Percentiles rank a stretch among this genome's conserved stretches.
Conservation (phyloP, 2,888 invertebrate genomes). For the Meiosimyza platycephala region DNA sequence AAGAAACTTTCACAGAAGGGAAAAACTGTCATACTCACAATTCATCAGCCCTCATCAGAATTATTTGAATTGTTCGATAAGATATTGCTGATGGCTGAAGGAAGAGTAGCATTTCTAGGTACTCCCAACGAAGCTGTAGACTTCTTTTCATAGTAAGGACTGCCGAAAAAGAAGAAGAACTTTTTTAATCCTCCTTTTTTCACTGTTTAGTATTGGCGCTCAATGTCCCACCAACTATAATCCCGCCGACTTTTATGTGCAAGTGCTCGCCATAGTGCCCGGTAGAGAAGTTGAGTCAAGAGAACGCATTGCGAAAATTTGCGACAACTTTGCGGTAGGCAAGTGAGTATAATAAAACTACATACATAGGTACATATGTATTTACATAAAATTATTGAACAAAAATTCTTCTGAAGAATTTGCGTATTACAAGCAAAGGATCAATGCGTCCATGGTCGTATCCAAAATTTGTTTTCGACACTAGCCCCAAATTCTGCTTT, state of each 20-base stretch:
- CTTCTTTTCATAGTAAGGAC: slow-evolving; percentile 82
- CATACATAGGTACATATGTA: background rate
- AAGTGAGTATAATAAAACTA: slow-evolving; percentile 46
- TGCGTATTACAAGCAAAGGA: too few species aligned
- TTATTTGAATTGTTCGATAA: slow-evolving; percentile 91
- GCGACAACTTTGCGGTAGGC: slow-evolving; percentile 75
- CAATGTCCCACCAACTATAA: slow-evolving; percentile 91
- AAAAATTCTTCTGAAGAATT: too few species aligned
- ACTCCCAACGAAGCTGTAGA: slow-evolving; percentile 80
- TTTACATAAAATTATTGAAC: background rate
- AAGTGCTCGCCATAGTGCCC: slow-evolving; percentile 87
- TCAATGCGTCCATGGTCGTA: too few species aligned
- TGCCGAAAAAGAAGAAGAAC: background rate
- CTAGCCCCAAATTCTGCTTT: too few species aligned
- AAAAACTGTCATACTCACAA: slow-evolving; percentile 91
- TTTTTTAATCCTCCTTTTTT: slow-evolving; percentile 12
- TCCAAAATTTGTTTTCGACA: too few species aligned
- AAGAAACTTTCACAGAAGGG: slow-evolving; percentile 82
- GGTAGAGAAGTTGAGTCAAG: slow-evolving; percentile 84
- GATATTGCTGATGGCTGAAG: slow-evolving; percentile 90
- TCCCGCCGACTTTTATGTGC: slow-evolving; percentile 94
- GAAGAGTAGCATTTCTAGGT: slow-evolving; percentile 89
- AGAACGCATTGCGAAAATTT: slow-evolving; percentile 81
- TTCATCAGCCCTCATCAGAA: slow-evolving; percentile 96
- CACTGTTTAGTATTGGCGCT: slow-evolving; percentile 76